Evolutionary conservation across 2,888 invertebrate genomes (phyloP), one percentile per base, ranked within the genome.

Genomic region (Xanthia icteritia): DNA sequence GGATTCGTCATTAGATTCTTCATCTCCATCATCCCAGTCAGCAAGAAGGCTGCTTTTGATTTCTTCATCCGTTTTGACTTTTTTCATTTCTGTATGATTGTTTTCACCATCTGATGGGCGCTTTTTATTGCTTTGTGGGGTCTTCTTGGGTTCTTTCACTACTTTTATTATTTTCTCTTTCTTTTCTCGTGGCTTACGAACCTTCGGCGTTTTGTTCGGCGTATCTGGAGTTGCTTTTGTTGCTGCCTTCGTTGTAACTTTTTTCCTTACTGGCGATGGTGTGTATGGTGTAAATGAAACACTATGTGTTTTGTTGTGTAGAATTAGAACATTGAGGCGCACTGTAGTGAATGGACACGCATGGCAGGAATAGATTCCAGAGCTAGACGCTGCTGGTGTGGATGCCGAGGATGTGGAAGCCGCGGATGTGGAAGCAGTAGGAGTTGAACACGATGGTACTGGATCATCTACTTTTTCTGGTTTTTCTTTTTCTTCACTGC

Each of bases 1-100:
- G 27, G 94, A 93, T 81, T 94, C 94, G 72, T 95, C 96, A 86
- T 93, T 94, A 15, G 93, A 94, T 75, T 95, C 95, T 66, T 96
- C 96, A 74, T 94, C 96, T 31, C 92, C 97, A 87, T 98, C 98
- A 83, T 97, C 97, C 98, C 98, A 98, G 90, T 98, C 98, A 1
- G 98, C 98, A 77, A 98, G 93, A 64, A 98, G 95, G 87, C 98
- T 97, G 76, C 97, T 97, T 79, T 97, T 97, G 85, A 98, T 97
- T 92, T 98, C 97, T 77, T 97, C 97, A 91, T 97, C 97, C 58
- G 97, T 97, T 91, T 97, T 97, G 73, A 93, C 92, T 87, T 97
- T 97, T 87, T 97, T 97, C 42, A 90, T 87, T 88, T 95, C 94
- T 67, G 84, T 85, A 83, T 91, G 90, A 72, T 91, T 90, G 20